A percentile compares a stretch with the other conserved stretches of the same genome.
phyloP scores from a whole-genome alignment of 2,797 vertebrate genomes.

The Morus bassanus region DNA sequence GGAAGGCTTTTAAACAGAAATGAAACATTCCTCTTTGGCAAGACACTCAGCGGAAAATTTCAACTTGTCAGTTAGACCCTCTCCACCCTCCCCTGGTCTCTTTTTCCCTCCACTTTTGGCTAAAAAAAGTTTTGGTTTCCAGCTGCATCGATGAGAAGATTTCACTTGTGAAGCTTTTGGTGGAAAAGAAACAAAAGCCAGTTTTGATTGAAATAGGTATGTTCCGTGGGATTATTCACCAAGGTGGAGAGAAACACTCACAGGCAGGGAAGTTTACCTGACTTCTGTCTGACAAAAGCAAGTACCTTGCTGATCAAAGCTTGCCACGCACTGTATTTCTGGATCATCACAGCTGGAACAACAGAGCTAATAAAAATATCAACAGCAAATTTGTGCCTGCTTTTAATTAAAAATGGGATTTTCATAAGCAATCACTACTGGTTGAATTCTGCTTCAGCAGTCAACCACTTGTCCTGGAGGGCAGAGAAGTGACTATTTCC shows the following conservation, averaged over 20 bases:
- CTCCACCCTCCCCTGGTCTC: not conserved
- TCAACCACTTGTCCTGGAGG: not conserved
- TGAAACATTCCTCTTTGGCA: not conserved
- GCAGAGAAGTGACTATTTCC: not conserved
- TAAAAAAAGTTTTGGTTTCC: not conserved
- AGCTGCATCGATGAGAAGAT: fast-evolving
- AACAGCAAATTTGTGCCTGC: not conserved
- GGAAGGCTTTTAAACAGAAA: not conserved
- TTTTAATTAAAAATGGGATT: not conserved
- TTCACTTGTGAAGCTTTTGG: not conserved
- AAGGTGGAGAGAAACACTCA: not conserved
- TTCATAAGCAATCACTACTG: not conserved
- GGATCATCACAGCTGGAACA: not conserved
- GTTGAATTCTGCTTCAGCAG: not conserved
- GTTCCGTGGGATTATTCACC: not conserved
- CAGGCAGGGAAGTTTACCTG: not conserved
- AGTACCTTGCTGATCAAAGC: fast-evolving
- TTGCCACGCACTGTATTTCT: not conserved
- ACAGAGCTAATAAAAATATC: not conserved
- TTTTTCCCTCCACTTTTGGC: not conserved
- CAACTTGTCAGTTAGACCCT: not conserved
- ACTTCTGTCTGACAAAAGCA: not conserved
- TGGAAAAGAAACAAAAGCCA: not conserved
- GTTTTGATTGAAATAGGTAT: fast-evolving
- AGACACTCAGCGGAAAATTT: not conserved